phyloP scores from a whole-genome alignment of 2,113 vertebrate genomes.

The Xiphophorus maculatus region DNA sequence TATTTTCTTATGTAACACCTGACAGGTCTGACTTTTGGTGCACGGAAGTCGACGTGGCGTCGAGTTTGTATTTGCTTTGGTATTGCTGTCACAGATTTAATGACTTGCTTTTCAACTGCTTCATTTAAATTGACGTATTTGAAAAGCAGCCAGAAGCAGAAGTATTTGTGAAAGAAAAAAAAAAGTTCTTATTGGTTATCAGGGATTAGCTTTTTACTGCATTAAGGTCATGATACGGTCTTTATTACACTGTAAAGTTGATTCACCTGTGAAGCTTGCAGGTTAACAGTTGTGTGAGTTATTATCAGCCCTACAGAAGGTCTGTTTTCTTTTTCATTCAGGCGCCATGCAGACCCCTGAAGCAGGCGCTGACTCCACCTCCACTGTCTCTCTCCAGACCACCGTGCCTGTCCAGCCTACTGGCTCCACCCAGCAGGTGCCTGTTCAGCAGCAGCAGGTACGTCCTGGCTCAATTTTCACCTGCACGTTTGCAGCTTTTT shows the following conservation, averaged over 20 bases:
- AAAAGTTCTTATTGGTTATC: neutral
- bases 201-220: neutral
- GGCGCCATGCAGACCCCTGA: conserved; percentile 97
- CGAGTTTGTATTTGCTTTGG: neutral
- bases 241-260: neutral
- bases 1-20: neutral
- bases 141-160: neutral
- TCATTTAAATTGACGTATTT: neutral
- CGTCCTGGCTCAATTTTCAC: conserved; percentile 9
- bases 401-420: conserved; percentile 86
- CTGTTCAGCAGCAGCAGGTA: conserved; percentile 94
- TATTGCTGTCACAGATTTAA: neutral
- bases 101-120: neutral
- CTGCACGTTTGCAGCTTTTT: neutral
- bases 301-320: neutral
- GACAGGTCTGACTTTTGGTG: neutral
- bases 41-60: neutral
- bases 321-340: conserved; percentile 41
- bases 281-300: neutral
- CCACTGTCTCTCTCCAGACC: conserved; percentile 88
- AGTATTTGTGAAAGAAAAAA: too few species aligned
- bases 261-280: neutral
- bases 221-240: neutral
- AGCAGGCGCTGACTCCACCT: conserved; percentile 86
- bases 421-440: conserved; percentile 83